These are phyloP conservation scores for Girardia tigrina DNA, from an alignment of 2,888 invertebrate genomes.

Conservation along the genomic window DNA sequence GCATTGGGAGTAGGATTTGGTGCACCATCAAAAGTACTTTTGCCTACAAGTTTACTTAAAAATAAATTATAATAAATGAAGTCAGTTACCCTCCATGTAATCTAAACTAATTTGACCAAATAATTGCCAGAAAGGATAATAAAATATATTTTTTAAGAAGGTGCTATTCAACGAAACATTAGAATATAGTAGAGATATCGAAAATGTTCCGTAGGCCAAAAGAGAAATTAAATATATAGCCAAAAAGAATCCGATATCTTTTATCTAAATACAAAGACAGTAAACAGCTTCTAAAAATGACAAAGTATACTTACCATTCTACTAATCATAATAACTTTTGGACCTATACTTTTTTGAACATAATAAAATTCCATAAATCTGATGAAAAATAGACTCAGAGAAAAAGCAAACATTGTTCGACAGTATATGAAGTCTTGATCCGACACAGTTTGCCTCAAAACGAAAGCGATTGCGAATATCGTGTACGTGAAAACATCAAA, in stretches of 20 bases:
- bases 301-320: slow-evolving; percentile 45
- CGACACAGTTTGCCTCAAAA: slow-evolving; percentile 41
- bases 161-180: not conserved
- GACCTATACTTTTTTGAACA: slow-evolving; percentile 47
- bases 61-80: too few species aligned
- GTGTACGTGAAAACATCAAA: slow-evolving; percentile 44
- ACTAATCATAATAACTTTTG: slow-evolving; percentile 50
- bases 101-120: not conserved
- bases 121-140: not conserved
- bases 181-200: not conserved
- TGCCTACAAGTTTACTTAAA: too few species aligned
- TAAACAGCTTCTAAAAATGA: not conserved
- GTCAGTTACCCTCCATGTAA: not conserved
- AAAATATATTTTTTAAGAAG: not conserved
- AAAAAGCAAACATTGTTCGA: slow-evolving; percentile 43
- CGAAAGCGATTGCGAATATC: slow-evolving; percentile 43
- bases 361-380: slow-evolving; percentile 47
- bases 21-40: not conserved
- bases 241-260: not conserved
- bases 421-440: slow-evolving; percentile 42
- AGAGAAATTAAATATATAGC: not conserved
- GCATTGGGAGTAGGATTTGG: not conserved
- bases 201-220: not conserved
- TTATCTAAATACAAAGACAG: not conserved
- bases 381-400: slow-evolving; percentile 45